phyloP scores from a whole-genome alignment of 2,888 invertebrate genomes.

The Ennomos quercinarius region DNA sequence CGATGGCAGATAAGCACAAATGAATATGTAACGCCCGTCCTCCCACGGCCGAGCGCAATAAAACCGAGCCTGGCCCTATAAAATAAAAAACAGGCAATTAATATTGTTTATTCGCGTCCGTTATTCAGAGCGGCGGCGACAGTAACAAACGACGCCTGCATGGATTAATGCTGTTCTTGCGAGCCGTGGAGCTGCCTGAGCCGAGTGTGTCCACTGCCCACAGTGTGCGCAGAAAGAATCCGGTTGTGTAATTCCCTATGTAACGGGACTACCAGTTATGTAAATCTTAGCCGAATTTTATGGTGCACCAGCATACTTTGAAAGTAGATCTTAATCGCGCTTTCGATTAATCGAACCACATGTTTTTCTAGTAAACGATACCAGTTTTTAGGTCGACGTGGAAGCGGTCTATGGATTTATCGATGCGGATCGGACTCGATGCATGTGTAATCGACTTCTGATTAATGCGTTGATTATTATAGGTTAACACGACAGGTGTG shows the following conservation, averaged over 20 bases:
- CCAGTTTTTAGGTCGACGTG: constrained; percentile 47
- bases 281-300: constrained; percentile 82
- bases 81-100: constrained; percentile 79
- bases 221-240: constrained; percentile 61
- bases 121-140: constrained; percentile 71
- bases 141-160: constrained; percentile 72
- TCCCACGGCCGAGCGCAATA: constrained; percentile 75
- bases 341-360: constrained; percentile 57
- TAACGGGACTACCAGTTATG: constrained; percentile 84
- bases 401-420: constrained; percentile 54
- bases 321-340: constrained; percentile 73
- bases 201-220: constrained; percentile 23
- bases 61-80: constrained; percentile 74
- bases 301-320: constrained; percentile 68
- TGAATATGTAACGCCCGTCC: constrained; percentile 80
- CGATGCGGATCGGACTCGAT: constrained; percentile 52
- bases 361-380: constrained; percentile 42
- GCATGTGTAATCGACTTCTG: constrained; percentile 56
- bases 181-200: constrained; percentile 21
- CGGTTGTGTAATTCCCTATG: constrained; percentile 80
- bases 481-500: constrained; percentile 46
- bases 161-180: constrained; percentile 60
- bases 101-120: constrained; percentile 81
- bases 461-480: constrained; percentile 58
- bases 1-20: constrained; percentile 80